phyloP scores from a whole-genome alignment of 2,797 vertebrate species.

The Platalea minor region DNA sequence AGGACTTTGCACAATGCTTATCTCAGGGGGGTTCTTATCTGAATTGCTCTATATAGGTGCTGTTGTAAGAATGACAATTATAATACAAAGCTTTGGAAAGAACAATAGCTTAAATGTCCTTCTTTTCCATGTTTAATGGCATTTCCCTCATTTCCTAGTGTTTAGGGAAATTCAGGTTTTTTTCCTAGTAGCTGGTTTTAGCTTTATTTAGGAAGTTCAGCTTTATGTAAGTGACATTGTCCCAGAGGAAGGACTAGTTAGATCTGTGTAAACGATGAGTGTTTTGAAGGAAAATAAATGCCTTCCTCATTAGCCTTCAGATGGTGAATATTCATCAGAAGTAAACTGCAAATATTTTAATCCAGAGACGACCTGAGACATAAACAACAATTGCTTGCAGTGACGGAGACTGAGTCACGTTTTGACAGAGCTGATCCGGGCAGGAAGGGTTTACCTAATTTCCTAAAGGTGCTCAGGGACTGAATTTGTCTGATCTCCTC shows the following conservation, averaged over 20 bases:
- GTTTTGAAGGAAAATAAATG: neutral
- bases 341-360: slow-evolving; percentile 25
- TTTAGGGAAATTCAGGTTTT: neutral
- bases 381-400: neutral
- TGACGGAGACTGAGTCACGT: neutral
- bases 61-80: neutral
- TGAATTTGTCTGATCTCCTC: neutral
- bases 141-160: neutral
- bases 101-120: neutral
- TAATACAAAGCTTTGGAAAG: neutral
- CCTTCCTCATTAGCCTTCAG: neutral
- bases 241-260: neutral
- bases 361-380: slow-evolving; percentile 18
- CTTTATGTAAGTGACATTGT: neutral
- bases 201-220: neutral
- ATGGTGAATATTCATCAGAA: neutral
- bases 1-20: neutral
- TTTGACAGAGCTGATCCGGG: neutral
- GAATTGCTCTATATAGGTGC: neutral
- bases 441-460: slow-evolving; percentile 37
- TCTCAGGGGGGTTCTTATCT: neutral
- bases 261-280: neutral
- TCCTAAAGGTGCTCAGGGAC: neutral
- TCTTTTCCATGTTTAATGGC: neutral
- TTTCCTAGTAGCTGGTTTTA: neutral